Base-by-base conservation (phyloP, 2,797 vertebrate genomes). In the Channallabes apus region DNA sequence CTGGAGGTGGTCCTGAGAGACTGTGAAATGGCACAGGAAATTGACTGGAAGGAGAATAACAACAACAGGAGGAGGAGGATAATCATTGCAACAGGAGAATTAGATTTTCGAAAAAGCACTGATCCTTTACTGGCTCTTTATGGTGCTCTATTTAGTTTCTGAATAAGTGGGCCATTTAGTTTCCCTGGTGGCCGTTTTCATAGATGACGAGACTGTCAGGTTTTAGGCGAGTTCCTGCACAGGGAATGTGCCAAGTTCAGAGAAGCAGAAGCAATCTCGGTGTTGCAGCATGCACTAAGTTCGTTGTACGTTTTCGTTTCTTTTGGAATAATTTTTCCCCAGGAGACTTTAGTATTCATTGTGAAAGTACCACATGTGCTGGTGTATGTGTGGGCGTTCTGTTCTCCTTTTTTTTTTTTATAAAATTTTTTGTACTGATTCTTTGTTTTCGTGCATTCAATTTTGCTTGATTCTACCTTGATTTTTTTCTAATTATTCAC, bases 331-430 rank as follows among this genome's bases (percentile, higher is more conserved):
- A 85, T 90, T 80, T 80, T n/a, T 90, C 89, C 87, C 90, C 87
- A 90, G 90, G 87, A 88, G 87, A 86, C 84, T 86, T 89, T 90
- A 85, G 68, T 83, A 67, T n/a, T 79, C n/a, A 51, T 84, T 83
- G 76, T 83, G 67, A 46, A 81, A 58, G 56, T 56, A 35, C 77
- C 81, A 35, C 73, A 82, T 65, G 65, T 73, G 51, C 6, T 69
- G 73, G 35, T 67, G 73, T 29, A 9, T 84, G 83, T 68, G 71
- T 73, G 46, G 24, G 59, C 84, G 56, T 17, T 68, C 54, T 73
- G 24, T 71, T 59, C 61, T 58, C 27, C 3, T 11, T 12, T 71
- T 71, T 22, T 38, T 41, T 24, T 29, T 35, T 59, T 24, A n/a
- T n/a, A n/a, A n/a, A n/a, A n/a, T 59, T 77, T 22, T 58, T 35